Base-by-base conservation (phyloP, 2,888 invertebrate species). In the Morpho deidamia region DNA sequence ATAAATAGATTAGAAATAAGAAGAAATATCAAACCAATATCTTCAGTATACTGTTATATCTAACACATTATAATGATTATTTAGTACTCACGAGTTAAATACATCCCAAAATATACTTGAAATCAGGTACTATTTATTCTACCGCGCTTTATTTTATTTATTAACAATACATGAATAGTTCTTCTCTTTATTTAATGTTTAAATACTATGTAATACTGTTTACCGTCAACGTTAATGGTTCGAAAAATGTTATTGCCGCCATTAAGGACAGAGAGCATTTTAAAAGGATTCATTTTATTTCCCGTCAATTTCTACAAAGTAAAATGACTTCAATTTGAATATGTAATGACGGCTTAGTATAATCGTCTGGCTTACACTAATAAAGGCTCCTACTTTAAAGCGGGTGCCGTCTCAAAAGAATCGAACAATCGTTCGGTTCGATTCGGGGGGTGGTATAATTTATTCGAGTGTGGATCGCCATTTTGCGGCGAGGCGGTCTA, bases 341-440 rank as follows among this genome's bases (percentile, higher is more conserved):
- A 89, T 89, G 89, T 89, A 89, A 89, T 88, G 81, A 83, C 63
- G 79, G 87, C 88, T 88, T 86, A 86, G 81, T 81, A 89, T 89
- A 89, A 89, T 88, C 89, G 88, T 80, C 79, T 81, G 84, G 87
- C 89, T 89, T 89, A 88, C 87, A 87, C 89, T 89, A 88, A 89
- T 89, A 89, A 89, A 85, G 86, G 81, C 74, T 78, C 67, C 74
- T 79, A 82, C 78, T 86, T 82, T 85, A 83, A 86, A 84, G 78
- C 77, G 78, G 77, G 78, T 79, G 73, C 72, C 82, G 80, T 77
- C 78, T 85, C 87, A 84, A 86, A 89, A 88, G 88, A 88, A 89
- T 89, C 87, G 87, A 88, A 85, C 78, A 81, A 83, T 80, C 81
- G 83, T 85, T 83, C 83, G 78, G 83, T 83, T 81, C 75, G 74